Evolutionary conservation across 1,140 invertebrate genomes (phyloP).

Genomic region (Sinonovacula constricta): DNA sequence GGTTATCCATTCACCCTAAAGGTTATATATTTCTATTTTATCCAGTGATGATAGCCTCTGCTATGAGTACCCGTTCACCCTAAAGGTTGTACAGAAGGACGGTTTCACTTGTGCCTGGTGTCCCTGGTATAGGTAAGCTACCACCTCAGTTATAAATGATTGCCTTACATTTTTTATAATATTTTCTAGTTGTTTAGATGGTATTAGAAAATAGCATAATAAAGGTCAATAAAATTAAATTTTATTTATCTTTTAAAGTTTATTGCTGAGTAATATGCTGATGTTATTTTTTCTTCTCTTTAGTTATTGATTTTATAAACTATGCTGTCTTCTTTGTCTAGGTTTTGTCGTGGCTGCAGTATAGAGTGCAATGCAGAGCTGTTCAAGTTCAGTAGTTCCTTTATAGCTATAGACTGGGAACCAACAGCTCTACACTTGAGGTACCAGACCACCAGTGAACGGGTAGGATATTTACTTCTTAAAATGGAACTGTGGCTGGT

Average conservation of each 20-base stretch:
- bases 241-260: no score
- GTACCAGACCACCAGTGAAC: slow-evolving; percentile 90
- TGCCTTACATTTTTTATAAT: no score
- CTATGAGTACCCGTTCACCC: slow-evolving; percentile 92
- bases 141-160: no score
- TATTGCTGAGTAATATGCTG: no score
- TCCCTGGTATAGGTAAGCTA: slow-evolving; percentile 85
- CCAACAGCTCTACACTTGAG: slow-evolving; percentile 92
- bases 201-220: no score
- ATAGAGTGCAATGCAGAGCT: slow-evolving; percentile 84
- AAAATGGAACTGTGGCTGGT: no score
- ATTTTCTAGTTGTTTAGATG: no score
- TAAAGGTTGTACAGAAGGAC: slow-evolving; percentile 86
- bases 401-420: slow-evolving; percentile 92
- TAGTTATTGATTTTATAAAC: no score
- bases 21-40: background rate
- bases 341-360: slow-evolving; percentile 90
- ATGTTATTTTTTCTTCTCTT: no score
- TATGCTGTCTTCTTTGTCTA: no score
- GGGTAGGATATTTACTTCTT: slow-evolving; percentile 79
- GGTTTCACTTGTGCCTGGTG: slow-evolving; percentile 89
- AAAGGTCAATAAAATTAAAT: no score
- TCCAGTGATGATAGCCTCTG: slow-evolving; percentile 93
- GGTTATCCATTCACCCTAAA: background rate
- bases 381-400: slow-evolving; percentile 79